Percentiles rank a stretch among this genome's conserved stretches.
Conservation (phyloP, 2,797 vertebrate species). For the Premnoplex brunnescens region DNA sequence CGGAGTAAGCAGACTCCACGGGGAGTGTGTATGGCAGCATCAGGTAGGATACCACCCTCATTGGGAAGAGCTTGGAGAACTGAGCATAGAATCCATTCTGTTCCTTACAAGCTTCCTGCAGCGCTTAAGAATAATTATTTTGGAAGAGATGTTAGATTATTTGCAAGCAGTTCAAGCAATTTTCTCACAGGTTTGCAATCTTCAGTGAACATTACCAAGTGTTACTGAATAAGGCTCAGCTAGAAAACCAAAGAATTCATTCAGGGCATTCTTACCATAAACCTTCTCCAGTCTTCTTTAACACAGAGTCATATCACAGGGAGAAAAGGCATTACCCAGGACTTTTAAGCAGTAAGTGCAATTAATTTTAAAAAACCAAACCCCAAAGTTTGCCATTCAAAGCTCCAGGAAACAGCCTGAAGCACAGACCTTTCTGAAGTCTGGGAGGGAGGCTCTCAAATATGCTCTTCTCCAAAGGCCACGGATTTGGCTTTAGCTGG, state of each 20-base stretch:
- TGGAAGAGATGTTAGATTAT: not conserved
- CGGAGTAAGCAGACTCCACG: conserved; percentile 82
- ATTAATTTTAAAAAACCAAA: not conserved
- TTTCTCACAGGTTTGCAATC: not conserved
- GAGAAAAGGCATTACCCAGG: not conserved
- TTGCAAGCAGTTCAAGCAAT: not conserved
- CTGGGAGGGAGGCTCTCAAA: conserved; percentile 77
- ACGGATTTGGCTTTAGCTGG: conserved; percentile 72
- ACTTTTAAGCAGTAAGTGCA: not conserved
- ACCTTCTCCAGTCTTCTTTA: not conserved
- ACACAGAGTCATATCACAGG: not conserved
- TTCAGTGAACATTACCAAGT: not conserved
- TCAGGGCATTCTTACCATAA: not conserved
- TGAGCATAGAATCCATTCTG: conserved; percentile 76
- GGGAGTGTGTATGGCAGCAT: conserved; percentile 89
- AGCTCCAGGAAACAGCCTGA: not conserved
- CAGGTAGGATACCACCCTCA: conserved; percentile 86
- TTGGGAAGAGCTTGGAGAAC: conserved; percentile 80
- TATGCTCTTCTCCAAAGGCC: conserved; percentile 83
- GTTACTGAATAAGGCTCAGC: not conserved
- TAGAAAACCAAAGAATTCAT: not conserved
- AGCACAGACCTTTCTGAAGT: conserved; percentile 81
- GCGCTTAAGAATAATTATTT: conserved; percentile 72
- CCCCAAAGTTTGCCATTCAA: not conserved
- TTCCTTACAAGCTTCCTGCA: conserved; percentile 82